Evolutionary conservation across 2,797 vertebrate genomes (phyloP), one percentile per base, ranked within the genome.

Genomic region (Lateolabrax maculatus): DNA sequence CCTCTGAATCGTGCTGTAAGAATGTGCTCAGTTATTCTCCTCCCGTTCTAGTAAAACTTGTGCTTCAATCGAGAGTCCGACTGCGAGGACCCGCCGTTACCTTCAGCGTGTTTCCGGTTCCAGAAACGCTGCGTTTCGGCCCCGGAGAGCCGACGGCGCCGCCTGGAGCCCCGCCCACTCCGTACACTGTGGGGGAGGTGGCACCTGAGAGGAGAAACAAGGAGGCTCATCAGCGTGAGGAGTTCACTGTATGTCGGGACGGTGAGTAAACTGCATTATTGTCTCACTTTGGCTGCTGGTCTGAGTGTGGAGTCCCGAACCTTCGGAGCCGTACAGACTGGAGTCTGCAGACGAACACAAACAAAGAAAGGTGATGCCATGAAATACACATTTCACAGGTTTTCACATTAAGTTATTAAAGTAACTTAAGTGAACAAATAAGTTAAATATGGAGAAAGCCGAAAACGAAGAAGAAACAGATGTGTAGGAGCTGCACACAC

Each of bases 21-120:
- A n/a, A n/a, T n/a, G n/a, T n/a, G n/a, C n/a, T n/a, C n/a, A n/a
- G n/a, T n/a, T n/a, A n/a, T n/a, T n/a, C n/a, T n/a, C n/a, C n/a
- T n/a, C n/a, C n/a, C n/a, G n/a, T n/a, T n/a, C n/a, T n/a, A n/a
- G n/a, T n/a, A n/a, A n/a, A n/a, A n/a, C n/a, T n/a, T n/a, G n/a
- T n/a, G n/a, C n/a, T n/a, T n/a, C n/a, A n/a, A n/a, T n/a, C n/a
- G n/a, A n/a, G n/a, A n/a, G n/a, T n/a, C n/a, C n/a, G n/a, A n/a
- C n/a, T n/a, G n/a, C n/a, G n/a, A n/a, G n/a, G 31, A 3, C 31
- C 31, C 4, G 25, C 6, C 3, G 4, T 41, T 83, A 92, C 93
- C 94, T 98, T 98, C 64, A 98, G 92, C 0, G 97, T 98, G 92
- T 98, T 98, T 41, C 97, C 97, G 0, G 97, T 98, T 36, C 90